Evolutionary conservation across 2,113 vertebrate species (phyloP), one percentile per base, ranked within the genome.

Genomic region (Amphilophus citrinellus): DNA sequence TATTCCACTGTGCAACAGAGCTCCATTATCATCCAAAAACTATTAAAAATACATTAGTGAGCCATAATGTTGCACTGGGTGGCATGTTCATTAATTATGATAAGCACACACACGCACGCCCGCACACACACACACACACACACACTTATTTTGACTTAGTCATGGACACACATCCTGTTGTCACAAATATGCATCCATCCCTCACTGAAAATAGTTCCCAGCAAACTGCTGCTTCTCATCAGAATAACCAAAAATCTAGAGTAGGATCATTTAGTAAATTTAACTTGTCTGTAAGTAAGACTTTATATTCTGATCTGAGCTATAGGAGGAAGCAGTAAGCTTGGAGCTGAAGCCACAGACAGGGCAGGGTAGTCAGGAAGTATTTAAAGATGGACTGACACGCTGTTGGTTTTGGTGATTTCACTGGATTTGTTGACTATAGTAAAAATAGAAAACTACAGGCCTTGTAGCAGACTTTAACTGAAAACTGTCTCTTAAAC

Each of bases 11-110:
- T 15, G 37, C 50, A 20, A 61, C 59, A 77, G 5, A 77, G 39
- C 39, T 61, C 76, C 1, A 61, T 18, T 44, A 77, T 20, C 39
- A 42, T 47, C 76, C 53, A 60, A 13, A 77, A 60, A 42, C 57
- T 44, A 47, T 44, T 47, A 44, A 47, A 73, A 73, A 53, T 53
- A 73, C 44, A 73, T 73, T 73, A 73, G 66, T 53, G 44, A 73
- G 27, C 27, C 17, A 53, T 73, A 73, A 73, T 73, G 44, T 73
- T 53, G 44, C 24, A 32, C 2, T 53, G 24, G 27, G 17, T 73
- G 66, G 53, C 66, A 73, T 20, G 66, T 53, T 73, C 27, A 73
- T 73, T 53, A 53, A 73, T 53, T 73, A 53, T 2, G 17, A 53
- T 50, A 53, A 53, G 30, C 24, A 71, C 24, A 71, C 42, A 68